These are phyloP conservation scores for Apteryx owenii DNA, from an alignment of 2,113 vertebrate species.

Conservation along the genomic window DNA sequence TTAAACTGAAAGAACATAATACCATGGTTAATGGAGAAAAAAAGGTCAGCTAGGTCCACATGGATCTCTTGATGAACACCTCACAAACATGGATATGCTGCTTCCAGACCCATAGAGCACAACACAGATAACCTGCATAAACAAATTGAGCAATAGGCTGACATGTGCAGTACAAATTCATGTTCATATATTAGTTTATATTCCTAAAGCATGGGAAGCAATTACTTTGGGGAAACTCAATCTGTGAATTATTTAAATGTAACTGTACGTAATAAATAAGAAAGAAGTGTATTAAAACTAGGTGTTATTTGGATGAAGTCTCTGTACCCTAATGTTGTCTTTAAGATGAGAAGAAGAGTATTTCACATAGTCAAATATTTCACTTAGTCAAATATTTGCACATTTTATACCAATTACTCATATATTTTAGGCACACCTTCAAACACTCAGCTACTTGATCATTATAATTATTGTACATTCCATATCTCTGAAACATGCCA, in stretches of 20 bases:
- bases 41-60: not conserved
- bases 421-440: constrained; percentile 61
- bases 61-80: not conserved
- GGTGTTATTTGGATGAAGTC: not conserved
- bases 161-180: not conserved
- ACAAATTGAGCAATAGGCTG: not conserved
- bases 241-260: not conserved
- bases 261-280: not conserved
- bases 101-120: not conserved
- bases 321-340: not conserved
- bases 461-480: constrained; percentile 66
- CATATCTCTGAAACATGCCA: constrained; percentile 40
- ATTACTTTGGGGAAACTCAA: not conserved
- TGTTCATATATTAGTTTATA: not conserved
- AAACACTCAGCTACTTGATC: constrained; percentile 51
- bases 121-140: not conserved
- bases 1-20: not conserved
- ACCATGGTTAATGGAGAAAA: not conserved
- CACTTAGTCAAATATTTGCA: constrained; percentile 35
- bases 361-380: not conserved
- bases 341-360: not conserved
- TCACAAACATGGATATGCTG: not conserved
- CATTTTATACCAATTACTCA: constrained; percentile 38
- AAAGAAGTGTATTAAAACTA: not conserved
- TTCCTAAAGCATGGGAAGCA: not conserved